phyloP scores from a whole-genome alignment of 2,888 invertebrate genomes.

The Cerastoderma edule region DNA sequence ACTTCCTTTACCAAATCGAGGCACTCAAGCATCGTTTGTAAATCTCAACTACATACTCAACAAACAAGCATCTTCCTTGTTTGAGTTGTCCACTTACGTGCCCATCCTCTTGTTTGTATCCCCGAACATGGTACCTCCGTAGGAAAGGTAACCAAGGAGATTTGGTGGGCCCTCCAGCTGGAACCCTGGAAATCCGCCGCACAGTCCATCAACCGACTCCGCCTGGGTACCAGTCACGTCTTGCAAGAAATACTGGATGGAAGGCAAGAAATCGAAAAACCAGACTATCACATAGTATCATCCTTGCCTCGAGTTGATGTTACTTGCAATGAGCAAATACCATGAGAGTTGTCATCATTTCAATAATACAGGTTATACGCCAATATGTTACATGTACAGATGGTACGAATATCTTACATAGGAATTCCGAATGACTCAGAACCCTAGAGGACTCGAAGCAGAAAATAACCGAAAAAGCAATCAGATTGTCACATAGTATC shows the following conservation, averaged over 20 bases:
- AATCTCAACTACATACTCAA: background rate
- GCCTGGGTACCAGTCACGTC: slow-evolving; percentile 52
- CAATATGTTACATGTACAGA: too few species aligned
- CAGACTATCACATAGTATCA: background rate
- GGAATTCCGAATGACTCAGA: too few species aligned
- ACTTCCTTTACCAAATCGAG: background rate
- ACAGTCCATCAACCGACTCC: slow-evolving; percentile 39
- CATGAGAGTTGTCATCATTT: too few species aligned
- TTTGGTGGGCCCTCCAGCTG: slow-evolving; percentile 44
- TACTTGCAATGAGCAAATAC: too few species aligned
- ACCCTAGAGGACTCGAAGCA: too few species aligned
- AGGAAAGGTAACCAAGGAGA: slow-evolving; percentile 62
- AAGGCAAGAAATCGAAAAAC: background rate
- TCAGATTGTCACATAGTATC: too few species aligned
- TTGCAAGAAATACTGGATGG: slow-evolving; percentile 45
- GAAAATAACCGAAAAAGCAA: too few species aligned
- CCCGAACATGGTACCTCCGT: slow-evolving; percentile 58
- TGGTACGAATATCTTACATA: too few species aligned
- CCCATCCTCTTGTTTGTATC: slow-evolving; percentile 51
- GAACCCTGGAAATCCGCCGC: slow-evolving; percentile 67
- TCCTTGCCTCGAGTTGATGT: too few species aligned
- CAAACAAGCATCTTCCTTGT: background rate
- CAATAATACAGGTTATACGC: too few species aligned
- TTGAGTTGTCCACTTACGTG: slow-evolving; percentile 37
- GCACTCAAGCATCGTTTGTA: background rate